A percentile compares a stretch with the other conserved stretches of the same genome.
Evolutionary conservation across 2,888 invertebrate genomes (phyloP).

Genomic region (Philonicus albiceps): DNA sequence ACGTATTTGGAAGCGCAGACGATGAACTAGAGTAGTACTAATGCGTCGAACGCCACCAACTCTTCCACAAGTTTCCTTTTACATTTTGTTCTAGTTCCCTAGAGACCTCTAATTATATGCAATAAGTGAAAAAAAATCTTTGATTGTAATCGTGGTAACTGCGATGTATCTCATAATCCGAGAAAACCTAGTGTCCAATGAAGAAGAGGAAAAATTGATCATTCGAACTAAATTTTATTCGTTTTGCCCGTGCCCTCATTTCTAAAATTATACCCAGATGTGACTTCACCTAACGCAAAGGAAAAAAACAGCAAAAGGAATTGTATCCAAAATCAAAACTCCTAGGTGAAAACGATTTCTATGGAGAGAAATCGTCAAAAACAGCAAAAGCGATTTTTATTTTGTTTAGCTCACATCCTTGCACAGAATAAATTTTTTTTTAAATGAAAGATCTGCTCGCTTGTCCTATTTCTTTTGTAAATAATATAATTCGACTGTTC

Average conservation of each 20-base stretch:
- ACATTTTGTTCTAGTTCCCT: constrained; percentile 29
- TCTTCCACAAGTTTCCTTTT: neutral
- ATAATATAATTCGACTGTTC: neutral
- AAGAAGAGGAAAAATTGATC: neutral
- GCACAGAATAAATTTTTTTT: neutral
- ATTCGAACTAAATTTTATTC: neutral
- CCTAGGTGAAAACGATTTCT: neutral
- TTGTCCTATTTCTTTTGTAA: neutral
- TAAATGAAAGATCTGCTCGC: neutral
- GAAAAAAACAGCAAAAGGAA: neutral
- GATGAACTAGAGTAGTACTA: constrained; percentile 39
- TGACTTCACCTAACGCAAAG: neutral
- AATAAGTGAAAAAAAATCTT: constrained; percentile 29
- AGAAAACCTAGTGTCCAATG: neutral
- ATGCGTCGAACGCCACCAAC: neutral
- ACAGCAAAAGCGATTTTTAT: neutral
- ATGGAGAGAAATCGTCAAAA: neutral
- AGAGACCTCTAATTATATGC: constrained; percentile 17
- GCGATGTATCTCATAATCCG: neutral
- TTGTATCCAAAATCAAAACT: neutral
- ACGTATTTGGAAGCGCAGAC: neutral
- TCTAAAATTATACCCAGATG: neutral
- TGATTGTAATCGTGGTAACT: neutral
- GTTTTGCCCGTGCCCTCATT: neutral
- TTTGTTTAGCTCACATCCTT: neutral